phyloP scores from a whole-genome alignment of 2,113 vertebrate genomes.

The Leiothrix lutea region DNA sequence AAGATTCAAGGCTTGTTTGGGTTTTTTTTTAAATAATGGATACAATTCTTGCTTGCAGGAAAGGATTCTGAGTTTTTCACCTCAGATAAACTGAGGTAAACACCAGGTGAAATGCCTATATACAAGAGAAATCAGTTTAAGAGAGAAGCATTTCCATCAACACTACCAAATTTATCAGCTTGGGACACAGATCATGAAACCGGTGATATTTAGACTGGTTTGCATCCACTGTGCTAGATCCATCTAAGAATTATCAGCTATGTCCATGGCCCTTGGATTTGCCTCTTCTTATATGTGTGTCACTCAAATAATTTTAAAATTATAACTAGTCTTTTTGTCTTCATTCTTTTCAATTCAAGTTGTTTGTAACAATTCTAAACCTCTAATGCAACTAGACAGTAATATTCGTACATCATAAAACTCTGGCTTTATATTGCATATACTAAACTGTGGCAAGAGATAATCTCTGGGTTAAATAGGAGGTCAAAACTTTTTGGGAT shows the following conservation, averaged over 20 bases:
- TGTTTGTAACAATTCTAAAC: neutral
- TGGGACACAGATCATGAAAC: neutral
- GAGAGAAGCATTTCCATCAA: neutral
- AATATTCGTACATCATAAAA: neutral
- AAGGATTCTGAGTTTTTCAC: neutral
- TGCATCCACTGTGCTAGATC: neutral
- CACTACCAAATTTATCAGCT: neutral
- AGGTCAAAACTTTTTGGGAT: neutral
- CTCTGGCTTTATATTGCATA: neutral
- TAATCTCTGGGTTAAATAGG: neutral
- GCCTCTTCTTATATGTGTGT: neutral
- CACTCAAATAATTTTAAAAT: neutral
- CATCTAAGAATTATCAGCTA: neutral
- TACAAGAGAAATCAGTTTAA: neutral
- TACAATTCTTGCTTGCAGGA: neutral
- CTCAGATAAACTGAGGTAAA: neutral
- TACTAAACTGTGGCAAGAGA: neutral
- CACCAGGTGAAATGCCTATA: neutral
- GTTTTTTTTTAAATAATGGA: neutral
- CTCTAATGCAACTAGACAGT: neutral
- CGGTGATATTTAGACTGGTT: neutral
- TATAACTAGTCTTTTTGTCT: accelerated
- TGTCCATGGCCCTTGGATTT: neutral
- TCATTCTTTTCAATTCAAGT: neutral
- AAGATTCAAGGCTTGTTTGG: neutral